A percentile compares a stretch with the other conserved stretches of the same genome.
phyloP scores from a whole-genome alignment of 2,888 invertebrate genomes.

The Tetramorium bicarinatum region DNA sequence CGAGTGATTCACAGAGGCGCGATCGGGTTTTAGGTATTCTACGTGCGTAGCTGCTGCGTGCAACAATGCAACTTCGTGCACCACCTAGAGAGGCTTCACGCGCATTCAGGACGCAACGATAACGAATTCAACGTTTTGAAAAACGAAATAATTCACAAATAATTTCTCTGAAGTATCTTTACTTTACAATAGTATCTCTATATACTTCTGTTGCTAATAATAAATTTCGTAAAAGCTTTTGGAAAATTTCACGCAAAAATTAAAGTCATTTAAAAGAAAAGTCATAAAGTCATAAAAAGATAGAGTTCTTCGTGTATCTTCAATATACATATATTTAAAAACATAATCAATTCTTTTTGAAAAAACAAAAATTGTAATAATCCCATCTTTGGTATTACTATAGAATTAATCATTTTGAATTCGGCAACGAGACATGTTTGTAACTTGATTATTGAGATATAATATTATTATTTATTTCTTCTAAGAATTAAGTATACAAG shows the following conservation, averaged over 20 bases:
- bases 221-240: background rate
- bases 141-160: slow-evolving; percentile 7
- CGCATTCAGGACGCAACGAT: slow-evolving; percentile 32
- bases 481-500: background rate
- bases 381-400: background rate
- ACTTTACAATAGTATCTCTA: background rate
- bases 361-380: background rate
- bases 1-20: slow-evolving; percentile 58
- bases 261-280: no score
- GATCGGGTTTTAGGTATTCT: slow-evolving; percentile 73
- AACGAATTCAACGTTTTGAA: background rate
- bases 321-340: background rate
- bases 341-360: background rate
- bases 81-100: slow-evolving; percentile 35
- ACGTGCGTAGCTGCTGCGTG: slow-evolving; percentile 74
- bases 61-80: slow-evolving; percentile 75
- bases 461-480: background rate
- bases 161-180: background rate
- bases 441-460: background rate
- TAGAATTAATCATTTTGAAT: background rate
- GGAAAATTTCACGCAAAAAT: background rate
- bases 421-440: background rate
- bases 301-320: background rate
- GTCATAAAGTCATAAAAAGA: no score
- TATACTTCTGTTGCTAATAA: background rate